Evolutionary conservation across 2,888 invertebrate species (phyloP), one percentile per base, ranked within the genome.

Genomic region (Calliopum simillimum): DNA sequence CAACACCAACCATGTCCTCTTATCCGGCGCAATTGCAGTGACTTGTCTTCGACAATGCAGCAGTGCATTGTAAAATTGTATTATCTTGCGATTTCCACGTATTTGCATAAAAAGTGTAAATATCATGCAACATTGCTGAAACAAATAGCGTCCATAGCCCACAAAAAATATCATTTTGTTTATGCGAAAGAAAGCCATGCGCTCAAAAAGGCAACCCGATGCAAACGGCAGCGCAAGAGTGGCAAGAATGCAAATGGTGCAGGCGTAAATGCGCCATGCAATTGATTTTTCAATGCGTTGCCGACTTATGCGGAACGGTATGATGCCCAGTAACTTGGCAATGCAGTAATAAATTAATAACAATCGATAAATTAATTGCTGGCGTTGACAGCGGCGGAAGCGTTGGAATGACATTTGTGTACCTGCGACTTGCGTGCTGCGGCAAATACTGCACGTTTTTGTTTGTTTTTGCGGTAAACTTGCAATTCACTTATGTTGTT

Each of bases 41-140:
- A 25, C 23, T 33, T 73, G 70, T 12, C 70, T 68, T 5, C 73
- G 74, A 16, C 68, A 76, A 14, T 68, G 62, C 12, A 79, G 53
- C 63, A 80, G 70, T 59, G 71, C 74, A 65, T 84, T 84, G 43
- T 79, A 69, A 69, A 77, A 76, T n/a, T 53, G 62, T 21, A 83
- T 71, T 53, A 80, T 71, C 23, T 71, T 64, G 1, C 41, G 14
- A 43, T 81, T 77, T 19, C 76, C 71, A 3, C 56, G 68, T 51
- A 79, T 68, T 65, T 82, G 83, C 68, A 74, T 76, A 33, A 77
- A 73, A 19, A 80, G 70, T 11, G 80, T 81, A 23, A 74, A 73
- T 4, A 77, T 49, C 4, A 78, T 75, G 3, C 78, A 76, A 13
- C 75, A 33, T 55, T 78, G 53, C 19, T 82, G 44, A 46, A 80